Evolutionary conservation across 2,888 invertebrate species (phyloP), one percentile per base, ranked within the genome.

Genomic region (Lypha dubia): DNA sequence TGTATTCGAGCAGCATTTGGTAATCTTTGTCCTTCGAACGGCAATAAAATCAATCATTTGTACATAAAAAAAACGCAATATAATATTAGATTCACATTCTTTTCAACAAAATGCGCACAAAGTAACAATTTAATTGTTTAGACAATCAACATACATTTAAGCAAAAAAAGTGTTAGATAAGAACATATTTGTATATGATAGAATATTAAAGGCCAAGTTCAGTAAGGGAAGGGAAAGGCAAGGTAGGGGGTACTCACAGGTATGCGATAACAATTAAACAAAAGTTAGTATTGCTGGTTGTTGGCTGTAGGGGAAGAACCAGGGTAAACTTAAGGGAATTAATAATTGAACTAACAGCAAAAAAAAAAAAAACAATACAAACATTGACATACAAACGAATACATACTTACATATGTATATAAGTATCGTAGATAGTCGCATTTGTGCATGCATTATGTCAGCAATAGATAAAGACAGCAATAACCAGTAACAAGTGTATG

Each of bases 51-150:
- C 9, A 9, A 1, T 17, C 1, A 35, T 35, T 35, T 35, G 8
- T 8, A 32, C 3, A 32, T 56, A n/a, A 3, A n/a, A n/a, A 9
- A n/a, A 56, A 32, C 2, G 9, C 13, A 38, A 13, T 38, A 0
- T 8, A 65, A 20, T 17, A 28, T 28, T 17, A 13, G 0, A 49
- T 32, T 73, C 35, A 8, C 51, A 20, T 46, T n/a, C 28, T 67
- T 49, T 22, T 17, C 17, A 75, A 70, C 62, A 62, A 83, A 83
- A 58, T 70, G 79, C 58, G 79, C 83, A 83, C 70, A 83, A 79
- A 58, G 75, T 84, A 71, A 67, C 60, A 75, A 79, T 79, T 84
- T 60, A 38, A 83, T 75, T 74, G 65, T 60, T 79, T 79, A 51
- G 35, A 73, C 38, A 38, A 41, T 46, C 51, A 44, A 63, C 7